These are phyloP conservation scores for Apomyelois bistriatella DNA, from an alignment of 2,888 invertebrate genomes.

Conservation along the genomic window DNA sequence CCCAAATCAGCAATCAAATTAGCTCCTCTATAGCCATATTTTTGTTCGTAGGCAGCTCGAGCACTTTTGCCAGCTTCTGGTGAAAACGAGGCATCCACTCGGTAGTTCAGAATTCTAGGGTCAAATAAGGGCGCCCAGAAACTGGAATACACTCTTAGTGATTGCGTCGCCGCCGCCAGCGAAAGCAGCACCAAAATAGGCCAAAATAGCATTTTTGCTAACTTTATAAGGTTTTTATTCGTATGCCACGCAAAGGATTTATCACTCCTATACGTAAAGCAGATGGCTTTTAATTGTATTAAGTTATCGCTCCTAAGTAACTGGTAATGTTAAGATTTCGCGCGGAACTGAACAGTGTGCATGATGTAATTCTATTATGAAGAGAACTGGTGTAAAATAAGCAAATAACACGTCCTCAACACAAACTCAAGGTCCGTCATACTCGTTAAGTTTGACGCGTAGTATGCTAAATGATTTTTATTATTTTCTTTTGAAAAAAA, in stretches of 20 bases:
- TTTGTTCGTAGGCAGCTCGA: slow-evolving; percentile 37
- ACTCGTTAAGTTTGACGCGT: too few species aligned
- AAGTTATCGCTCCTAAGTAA: neutral
- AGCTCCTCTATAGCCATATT: slow-evolving; percentile 53
- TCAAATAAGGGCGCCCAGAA: slow-evolving; percentile 67
- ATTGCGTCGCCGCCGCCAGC: slow-evolving; percentile 28
- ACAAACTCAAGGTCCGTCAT: neutral
- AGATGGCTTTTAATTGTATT: too few species aligned
- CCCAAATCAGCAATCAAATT: slow-evolving; percentile 55
- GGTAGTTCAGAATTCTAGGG: slow-evolving; percentile 52
- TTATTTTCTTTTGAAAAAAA: too few species aligned
- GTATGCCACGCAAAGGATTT: neutral
- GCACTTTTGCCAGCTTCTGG: slow-evolving; percentile 40
- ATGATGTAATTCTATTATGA: neutral
- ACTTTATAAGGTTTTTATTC: neutral
- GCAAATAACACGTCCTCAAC: slow-evolving; percentile 1
- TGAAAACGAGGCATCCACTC: slow-evolving; percentile 52
- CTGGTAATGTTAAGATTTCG: neutral
- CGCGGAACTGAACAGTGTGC: neutral
- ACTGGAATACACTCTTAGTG: slow-evolving; percentile 49
- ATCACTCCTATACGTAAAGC: too few species aligned
- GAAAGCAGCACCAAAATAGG: slow-evolving; percentile 17
- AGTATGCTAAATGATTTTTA: too few species aligned
- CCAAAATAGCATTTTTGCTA: neutral
- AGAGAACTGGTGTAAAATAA: neutral